phyloP scores from a whole-genome alignment of 2,113 vertebrate species.

The Myiagra hebetior region DNA sequence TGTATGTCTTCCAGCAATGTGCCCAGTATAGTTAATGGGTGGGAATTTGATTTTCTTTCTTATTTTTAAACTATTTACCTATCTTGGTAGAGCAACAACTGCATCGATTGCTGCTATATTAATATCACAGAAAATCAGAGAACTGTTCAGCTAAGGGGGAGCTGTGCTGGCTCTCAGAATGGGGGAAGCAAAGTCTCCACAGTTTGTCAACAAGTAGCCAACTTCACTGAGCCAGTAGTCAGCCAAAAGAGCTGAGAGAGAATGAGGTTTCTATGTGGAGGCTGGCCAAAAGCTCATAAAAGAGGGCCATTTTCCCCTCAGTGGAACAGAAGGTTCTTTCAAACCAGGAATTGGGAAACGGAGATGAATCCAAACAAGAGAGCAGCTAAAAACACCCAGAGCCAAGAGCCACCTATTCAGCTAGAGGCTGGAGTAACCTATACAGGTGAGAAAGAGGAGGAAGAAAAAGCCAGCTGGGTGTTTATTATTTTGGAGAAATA shows the following conservation, averaged over 20 bases:
- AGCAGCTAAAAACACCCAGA: neutral
- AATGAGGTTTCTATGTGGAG: neutral
- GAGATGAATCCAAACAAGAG: neutral
- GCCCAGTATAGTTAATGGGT: neutral
- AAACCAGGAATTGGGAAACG: neutral
- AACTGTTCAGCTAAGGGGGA: neutral
- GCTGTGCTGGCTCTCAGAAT: neutral
- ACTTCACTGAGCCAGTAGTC: neutral
- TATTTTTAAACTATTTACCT: neutral
- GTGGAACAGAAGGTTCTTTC: conserved; percentile 16
- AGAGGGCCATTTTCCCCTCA: neutral
- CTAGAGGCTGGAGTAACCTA: neutral
- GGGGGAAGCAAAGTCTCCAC: neutral
- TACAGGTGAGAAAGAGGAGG: neutral
- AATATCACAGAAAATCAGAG: neutral
- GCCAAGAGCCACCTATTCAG: neutral
- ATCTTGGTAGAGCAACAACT: neutral
- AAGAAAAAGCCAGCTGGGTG: neutral
- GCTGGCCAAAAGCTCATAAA: neutral
- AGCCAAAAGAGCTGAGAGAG: neutral
- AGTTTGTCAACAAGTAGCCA: neutral
- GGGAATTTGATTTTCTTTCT: neutral
- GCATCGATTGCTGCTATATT: neutral
- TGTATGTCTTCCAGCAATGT: neutral
- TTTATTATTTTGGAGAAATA: neutral